These are phyloP conservation scores for Philypnodon macrostomus DNA, from an alignment of 2,797 vertebrate species.

Conservation along the genomic window DNA sequence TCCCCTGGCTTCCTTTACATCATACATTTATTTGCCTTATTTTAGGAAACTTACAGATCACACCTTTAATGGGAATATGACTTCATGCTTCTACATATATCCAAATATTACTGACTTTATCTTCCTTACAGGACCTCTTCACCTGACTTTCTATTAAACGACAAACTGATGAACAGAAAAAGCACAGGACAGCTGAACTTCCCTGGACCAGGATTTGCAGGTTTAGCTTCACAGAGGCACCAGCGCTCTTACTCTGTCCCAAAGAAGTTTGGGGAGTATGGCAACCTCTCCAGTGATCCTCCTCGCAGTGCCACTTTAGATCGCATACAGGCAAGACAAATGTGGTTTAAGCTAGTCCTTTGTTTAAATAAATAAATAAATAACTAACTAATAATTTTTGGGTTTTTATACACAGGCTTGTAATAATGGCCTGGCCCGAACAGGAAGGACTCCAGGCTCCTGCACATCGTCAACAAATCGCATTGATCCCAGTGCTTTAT, in stretches of 20 bases:
- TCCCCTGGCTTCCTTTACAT: too few species aligned
- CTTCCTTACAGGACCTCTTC: constrained; percentile 85
- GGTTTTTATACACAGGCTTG: constrained; percentile 74
- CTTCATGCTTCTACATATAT: neutral
- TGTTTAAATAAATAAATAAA: neutral
- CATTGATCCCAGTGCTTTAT: constrained; percentile 82
- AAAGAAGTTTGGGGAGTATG: constrained; percentile 93
- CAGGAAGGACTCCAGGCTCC: constrained; percentile 83
- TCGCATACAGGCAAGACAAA: constrained; percentile 84
- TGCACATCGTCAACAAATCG: constrained; percentile 82
- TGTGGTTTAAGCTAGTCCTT: neutral
- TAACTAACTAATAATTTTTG: neutral
- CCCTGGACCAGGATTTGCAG: constrained; percentile 77
- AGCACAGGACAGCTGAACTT: constrained; percentile 97
- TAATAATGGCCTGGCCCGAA: constrained; percentile 86
- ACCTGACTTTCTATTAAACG: constrained; percentile 87
- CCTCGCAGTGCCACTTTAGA: constrained; percentile 96
- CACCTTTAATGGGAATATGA: too few species aligned
- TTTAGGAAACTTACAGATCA: too few species aligned
- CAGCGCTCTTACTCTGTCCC: constrained; percentile 98
- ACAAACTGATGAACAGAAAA: constrained; percentile 91
- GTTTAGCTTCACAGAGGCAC: constrained; percentile 87
- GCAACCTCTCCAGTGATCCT: constrained; percentile 84
- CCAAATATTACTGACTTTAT: neutral
- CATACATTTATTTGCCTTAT: too few species aligned